Percentiles rank a stretch among this genome's conserved stretches.
phyloP scores from a whole-genome alignment of 2,888 invertebrate genomes.

The Cetonia aurata region DNA sequence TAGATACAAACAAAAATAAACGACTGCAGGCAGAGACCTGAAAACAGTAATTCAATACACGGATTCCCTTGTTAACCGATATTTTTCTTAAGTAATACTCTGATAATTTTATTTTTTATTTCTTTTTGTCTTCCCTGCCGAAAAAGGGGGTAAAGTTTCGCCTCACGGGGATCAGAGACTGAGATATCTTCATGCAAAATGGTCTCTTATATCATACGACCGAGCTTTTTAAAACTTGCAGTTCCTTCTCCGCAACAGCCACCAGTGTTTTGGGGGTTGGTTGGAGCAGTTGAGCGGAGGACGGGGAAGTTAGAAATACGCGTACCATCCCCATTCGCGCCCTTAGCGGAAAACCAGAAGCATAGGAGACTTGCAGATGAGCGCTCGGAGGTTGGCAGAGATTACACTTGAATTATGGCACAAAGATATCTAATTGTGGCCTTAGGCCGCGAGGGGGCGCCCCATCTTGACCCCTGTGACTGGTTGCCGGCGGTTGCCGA shows the following conservation, averaged over 20 bases:
- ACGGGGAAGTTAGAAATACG: conserved; percentile 14
- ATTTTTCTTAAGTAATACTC: too few relatives aligned
- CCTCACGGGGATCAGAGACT: conserved; percentile 6
- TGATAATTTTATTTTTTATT: too few relatives aligned
- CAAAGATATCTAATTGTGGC: conserved; percentile 71
- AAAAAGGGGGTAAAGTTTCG: not conserved
- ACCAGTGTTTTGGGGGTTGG: conserved; percentile 26
- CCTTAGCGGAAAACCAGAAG: conserved; percentile 14
- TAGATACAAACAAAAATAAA: too few relatives aligned
- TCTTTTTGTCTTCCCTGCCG: too few relatives aligned
- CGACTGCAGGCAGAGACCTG: too few relatives aligned
- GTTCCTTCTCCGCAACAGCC: not conserved
- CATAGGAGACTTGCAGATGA: conserved; percentile 61
- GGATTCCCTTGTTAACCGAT: too few relatives aligned
- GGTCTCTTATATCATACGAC: conserved; percentile 40
- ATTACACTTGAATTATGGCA: conserved; percentile 74
- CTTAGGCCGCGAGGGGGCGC: conserved; percentile 59
- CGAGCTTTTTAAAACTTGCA: conserved; percentile 47
- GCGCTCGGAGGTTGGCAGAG: conserved; percentile 67
- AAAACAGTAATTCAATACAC: too few relatives aligned
- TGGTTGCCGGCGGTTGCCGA: conserved; percentile 43
- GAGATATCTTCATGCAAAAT: conserved; percentile 37
- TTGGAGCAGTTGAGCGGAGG: conserved; percentile 31
- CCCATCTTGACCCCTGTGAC: conserved; percentile 61
- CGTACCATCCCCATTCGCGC: conserved; percentile 19